Percentiles rank a stretch among this genome's conserved stretches.
Evolutionary conservation across 2,113 vertebrate species (phyloP).

Genomic region (Gavialis gangeticus): DNA sequence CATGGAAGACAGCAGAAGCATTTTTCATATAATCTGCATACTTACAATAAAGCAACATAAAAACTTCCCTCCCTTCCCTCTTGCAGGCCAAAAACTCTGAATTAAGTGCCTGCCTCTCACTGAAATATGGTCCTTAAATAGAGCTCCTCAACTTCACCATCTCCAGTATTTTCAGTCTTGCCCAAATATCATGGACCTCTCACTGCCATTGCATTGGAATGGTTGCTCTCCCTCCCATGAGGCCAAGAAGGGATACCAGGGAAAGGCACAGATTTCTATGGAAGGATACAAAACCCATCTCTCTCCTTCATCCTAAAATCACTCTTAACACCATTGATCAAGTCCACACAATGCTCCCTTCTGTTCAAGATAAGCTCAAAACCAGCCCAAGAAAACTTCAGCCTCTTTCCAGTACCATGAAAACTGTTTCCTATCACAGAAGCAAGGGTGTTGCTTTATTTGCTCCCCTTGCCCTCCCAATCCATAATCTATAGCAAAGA

Average conservation of each 20-base stretch:
- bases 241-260: neutral
- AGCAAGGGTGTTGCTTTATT: neutral
- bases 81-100: no score
- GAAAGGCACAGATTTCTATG: neutral
- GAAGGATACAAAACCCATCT: neutral
- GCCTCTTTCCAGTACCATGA: neutral
- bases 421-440: neutral
- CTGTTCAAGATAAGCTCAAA: neutral
- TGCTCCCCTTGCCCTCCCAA: neutral
- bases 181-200: neutral
- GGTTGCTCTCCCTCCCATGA: neutral
- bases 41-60: no score
- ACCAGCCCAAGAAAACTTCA: neutral
- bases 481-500: neutral
- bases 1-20: no score
- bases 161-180: neutral
- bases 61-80: no score
- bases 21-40: no score
- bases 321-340: neutral
- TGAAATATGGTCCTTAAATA: no score
- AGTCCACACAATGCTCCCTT: neutral
- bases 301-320: neutral
- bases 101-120: no score
- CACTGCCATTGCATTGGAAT: rapidly evolving
- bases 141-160: neutral